These are phyloP conservation scores for Drosophila bocqueti DNA, from an alignment of 1,140 invertebrate species.

Conservation along the genomic window DNA sequence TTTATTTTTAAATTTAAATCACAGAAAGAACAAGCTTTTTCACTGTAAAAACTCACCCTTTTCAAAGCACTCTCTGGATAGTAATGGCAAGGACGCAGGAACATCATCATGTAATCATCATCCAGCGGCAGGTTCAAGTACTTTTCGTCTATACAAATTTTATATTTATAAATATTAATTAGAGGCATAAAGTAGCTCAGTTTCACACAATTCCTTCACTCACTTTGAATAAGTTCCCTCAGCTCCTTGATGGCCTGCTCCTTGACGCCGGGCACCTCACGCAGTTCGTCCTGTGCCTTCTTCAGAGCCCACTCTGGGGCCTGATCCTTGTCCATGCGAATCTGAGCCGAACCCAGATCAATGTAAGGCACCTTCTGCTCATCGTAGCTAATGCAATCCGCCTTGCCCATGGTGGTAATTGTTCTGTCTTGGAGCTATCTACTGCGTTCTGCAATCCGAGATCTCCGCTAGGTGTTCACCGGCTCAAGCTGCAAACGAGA, in stretches of 20 bases:
- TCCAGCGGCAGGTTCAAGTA: constrained; percentile 86
- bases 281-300: constrained; percentile 88
- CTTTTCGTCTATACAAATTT: constrained; percentile 84
- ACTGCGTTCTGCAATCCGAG: constrained; percentile 4
- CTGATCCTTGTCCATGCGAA: constrained; percentile 86
- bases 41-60: constrained; percentile 85
- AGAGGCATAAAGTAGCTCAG: background rate
- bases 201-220: background rate
- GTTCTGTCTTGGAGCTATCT: constrained; percentile 3
- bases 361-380: constrained; percentile 86
- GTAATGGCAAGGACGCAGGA: constrained; percentile 89
- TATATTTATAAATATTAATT: too few relatives aligned
- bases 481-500: constrained; percentile 67
- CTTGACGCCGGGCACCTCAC: constrained; percentile 89
- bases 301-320: constrained; percentile 85
- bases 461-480: constrained; percentile 47
- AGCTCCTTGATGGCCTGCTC: constrained; percentile 87
- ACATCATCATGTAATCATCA: constrained; percentile 88
- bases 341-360: constrained; percentile 85
- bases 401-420: constrained; percentile 68
- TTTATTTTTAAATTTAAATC: background rate
- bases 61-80: constrained; percentile 88
- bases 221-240: constrained; percentile 85
- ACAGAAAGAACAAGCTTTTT: fast-evolving
- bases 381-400: constrained; percentile 85